phyloP scores from a whole-genome alignment of 1,140 invertebrate genomes.

The Latrodectus geometricus region DNA sequence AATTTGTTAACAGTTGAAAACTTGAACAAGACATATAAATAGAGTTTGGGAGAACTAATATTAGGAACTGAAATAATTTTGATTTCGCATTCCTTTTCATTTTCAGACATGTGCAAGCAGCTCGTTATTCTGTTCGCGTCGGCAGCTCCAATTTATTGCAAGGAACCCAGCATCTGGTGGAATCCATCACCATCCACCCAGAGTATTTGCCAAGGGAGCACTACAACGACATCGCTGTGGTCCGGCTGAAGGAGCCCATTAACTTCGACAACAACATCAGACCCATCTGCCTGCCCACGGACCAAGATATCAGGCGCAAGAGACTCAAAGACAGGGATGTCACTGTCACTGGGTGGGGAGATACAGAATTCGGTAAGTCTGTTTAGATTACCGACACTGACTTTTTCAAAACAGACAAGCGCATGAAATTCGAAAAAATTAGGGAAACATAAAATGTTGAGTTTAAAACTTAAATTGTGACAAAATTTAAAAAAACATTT shows the following conservation, averaged over 20 bases:
- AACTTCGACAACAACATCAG: constrained; percentile 11
- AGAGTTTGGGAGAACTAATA: too few relatives aligned
- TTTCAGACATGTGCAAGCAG: background rate
- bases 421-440: too few relatives aligned
- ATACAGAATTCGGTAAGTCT: constrained; percentile 53
- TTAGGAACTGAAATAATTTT: too few relatives aligned
- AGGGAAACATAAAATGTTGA: too few relatives aligned
- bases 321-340: constrained; percentile 27
- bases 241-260: constrained; percentile 28
- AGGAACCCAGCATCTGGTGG: constrained; percentile 2
- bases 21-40: too few relatives aligned
- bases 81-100: background rate
- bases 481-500: too few relatives aligned
- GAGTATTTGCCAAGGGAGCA: constrained; percentile 18
- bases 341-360: constrained; percentile 55
- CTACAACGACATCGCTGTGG: constrained; percentile 56
- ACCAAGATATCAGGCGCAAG: background rate
- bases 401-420: too few relatives aligned
- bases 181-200: constrained; percentile 36
- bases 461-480: too few relatives aligned
- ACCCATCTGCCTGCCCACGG: constrained; percentile 42
- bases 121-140: constrained; percentile 33
- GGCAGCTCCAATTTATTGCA: constrained; percentile 14
- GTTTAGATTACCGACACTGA: too few relatives aligned
- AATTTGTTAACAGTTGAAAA: too few relatives aligned